Base-by-base conservation (phyloP, 2,797 vertebrate genomes). In the Dromococcyx pavoninus region DNA sequence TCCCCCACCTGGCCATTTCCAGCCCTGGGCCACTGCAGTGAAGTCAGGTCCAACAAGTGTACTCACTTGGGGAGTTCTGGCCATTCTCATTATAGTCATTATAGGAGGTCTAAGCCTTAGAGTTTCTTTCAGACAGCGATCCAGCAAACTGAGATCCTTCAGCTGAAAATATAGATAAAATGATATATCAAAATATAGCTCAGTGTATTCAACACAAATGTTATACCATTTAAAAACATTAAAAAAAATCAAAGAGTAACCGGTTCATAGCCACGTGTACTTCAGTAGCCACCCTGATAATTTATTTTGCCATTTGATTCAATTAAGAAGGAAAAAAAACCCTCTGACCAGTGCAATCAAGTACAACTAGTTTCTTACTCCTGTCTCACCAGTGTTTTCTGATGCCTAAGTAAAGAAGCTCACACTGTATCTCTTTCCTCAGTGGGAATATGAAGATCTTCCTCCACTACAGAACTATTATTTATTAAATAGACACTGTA, bases 31-130 rank as follows among this genome's bases (percentile, higher is more conserved):
- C 27, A 2, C 7, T 27, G 37, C 39, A n/a, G 13, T 15, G 9
- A 76, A 32, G 56, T 23, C 13, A 18, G 3, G 18, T 35, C 33
- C 72, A 51, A 32, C 3, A 44, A 9, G 25, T 11, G 19, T 16
- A 80, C 97, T 84, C 75, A 99, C 99, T 97, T 99, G 99, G 70
- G 98, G 98, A 33, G 99, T 98, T 96, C 88, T 98, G 74, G 98
- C 99, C 99, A 99, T 98, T 95, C 99, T 99, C 99, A 99, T 99
- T 98, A 99, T 99, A 61, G 99, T 99, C 99, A 99, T 99, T 95
- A 99, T 99, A 19, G 99, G 99, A 13, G 99, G 99, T 51, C 99
- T 98, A 56, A 99, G 98, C 88, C 99, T 98, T 66, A 99, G 97
- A 5, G 99, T 99, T 97, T 99, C 99, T 97, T 99, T 99, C 74